Percentiles rank a stretch among this genome's conserved stretches.
phyloP scores from a whole-genome alignment of 2,888 invertebrate genomes.

The Drosophila kambysellisi region DNA sequence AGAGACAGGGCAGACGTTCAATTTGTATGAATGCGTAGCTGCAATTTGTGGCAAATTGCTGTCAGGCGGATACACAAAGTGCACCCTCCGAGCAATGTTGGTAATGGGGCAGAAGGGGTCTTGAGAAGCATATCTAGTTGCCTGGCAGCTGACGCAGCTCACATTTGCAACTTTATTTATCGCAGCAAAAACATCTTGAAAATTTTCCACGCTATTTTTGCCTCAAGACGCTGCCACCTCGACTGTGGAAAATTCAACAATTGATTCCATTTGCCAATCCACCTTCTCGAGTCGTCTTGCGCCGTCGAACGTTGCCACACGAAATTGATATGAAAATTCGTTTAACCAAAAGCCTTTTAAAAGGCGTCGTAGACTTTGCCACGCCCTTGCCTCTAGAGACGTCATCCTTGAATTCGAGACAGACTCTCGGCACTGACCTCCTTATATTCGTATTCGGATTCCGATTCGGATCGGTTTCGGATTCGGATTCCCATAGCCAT shows the following conservation, averaged over 20 bases:
- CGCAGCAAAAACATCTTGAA: constrained; percentile 80
- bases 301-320: constrained; percentile 29
- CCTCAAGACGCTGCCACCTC: constrained; percentile 46
- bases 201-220: constrained; percentile 75
- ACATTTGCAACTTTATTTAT: constrained; percentile 81
- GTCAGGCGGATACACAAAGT: constrained; percentile 51
- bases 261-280: constrained; percentile 76
- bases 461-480: constrained; percentile 10
- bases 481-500: constrained; percentile 5
- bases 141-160: constrained; percentile 66
- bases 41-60: constrained; percentile 77
- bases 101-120: not conserved
- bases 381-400: constrained; percentile 54
- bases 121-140: constrained; percentile 22
- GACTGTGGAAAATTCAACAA: constrained; percentile 71
- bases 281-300: constrained; percentile 30
- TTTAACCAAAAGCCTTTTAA: constrained; percentile 70
- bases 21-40: constrained; percentile 76
- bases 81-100: constrained; percentile 20
- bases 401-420: constrained; percentile 43
- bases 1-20: constrained; percentile 40
- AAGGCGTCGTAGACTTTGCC: constrained; percentile 35
- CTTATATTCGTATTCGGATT: constrained; percentile 28
- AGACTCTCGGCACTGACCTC: constrained; percentile 37
- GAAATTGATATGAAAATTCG: constrained; percentile 81